Percentiles rank a stretch among this genome's conserved stretches.
Conservation (phyloP, 2,888 invertebrate species). For the Polylopha cassiicola region DNA sequence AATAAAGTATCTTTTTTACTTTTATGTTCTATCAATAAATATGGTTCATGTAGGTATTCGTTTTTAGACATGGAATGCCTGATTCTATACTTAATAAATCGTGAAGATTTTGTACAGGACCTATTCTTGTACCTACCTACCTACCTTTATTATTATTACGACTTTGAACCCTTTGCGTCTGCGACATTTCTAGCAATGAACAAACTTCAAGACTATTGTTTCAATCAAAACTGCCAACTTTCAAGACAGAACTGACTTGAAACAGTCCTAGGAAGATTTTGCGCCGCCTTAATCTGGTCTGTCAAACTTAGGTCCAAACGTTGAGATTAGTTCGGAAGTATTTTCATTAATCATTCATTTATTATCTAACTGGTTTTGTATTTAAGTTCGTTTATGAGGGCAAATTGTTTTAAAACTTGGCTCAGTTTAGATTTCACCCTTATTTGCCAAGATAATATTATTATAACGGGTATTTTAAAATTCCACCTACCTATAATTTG, state of each 20-base stretch:
- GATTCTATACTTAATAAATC: no score
- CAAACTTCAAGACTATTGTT: slow-evolving; percentile 14
- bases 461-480: slow-evolving; percentile 8
- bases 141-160: no score
- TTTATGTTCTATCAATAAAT: no score
- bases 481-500: slow-evolving; percentile 13
- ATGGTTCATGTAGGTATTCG: no score
- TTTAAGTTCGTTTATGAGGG: slow-evolving; percentile 7
- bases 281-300: slow-evolving; percentile 38
- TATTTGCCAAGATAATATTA: neutral
- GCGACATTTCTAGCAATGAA: no score
- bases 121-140: no score
- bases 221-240: slow-evolving; percentile 33
- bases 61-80: no score
- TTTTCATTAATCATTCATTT: slow-evolving; percentile 45
- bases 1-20: no score
- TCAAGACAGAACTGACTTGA: slow-evolving; percentile 37
- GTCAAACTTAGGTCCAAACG: slow-evolving; percentile 49
- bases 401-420: no score
- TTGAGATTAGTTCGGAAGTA: slow-evolving; percentile 48
- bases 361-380: slow-evolving; percentile 28
- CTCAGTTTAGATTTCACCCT: no score
- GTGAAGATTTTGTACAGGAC: no score
- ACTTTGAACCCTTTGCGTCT: no score
- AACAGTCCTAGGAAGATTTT: slow-evolving; percentile 38